Evolutionary conservation across 2,797 vertebrate species (phyloP).

Genomic region (Fundulus diaphanus): DNA sequence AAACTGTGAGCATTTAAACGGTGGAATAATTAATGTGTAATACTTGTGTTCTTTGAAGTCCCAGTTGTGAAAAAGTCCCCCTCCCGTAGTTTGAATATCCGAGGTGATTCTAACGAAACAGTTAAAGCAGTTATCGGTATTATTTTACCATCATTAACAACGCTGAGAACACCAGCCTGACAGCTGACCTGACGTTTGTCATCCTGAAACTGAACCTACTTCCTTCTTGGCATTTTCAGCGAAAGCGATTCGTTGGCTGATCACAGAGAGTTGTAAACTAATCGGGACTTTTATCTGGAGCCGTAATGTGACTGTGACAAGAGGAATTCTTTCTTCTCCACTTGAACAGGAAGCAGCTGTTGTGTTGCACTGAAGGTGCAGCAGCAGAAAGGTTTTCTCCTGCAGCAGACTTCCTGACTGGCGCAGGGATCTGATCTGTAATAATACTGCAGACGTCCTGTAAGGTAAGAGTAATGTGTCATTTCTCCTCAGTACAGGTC

Average conservation of each 20-base stretch:
- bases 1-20: background rate
- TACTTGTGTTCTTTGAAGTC: background rate
- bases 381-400: background rate
- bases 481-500: background rate
- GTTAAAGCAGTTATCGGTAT: too few species aligned
- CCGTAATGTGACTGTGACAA: background rate
- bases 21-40: background rate
- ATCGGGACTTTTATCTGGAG: background rate
- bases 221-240: background rate
- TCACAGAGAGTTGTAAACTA: background rate
- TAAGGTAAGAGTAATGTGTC: background rate
- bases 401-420: background rate
- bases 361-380: too few species aligned
- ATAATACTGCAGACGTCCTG: too few species aligned
- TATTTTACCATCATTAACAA: background rate
- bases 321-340: constrained; percentile 7
- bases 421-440: background rate
- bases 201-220: background rate
- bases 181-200: background rate
- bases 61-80: background rate
- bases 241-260: background rate
- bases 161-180: too few species aligned
- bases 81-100: background rate
- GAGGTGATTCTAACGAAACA: background rate
- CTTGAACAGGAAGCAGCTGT: background rate